A percentile compares a stretch with the other conserved stretches of the same genome.
Evolutionary conservation across 2,888 invertebrate genomes (phyloP).

Genomic region (Pseudoips prasinana): DNA sequence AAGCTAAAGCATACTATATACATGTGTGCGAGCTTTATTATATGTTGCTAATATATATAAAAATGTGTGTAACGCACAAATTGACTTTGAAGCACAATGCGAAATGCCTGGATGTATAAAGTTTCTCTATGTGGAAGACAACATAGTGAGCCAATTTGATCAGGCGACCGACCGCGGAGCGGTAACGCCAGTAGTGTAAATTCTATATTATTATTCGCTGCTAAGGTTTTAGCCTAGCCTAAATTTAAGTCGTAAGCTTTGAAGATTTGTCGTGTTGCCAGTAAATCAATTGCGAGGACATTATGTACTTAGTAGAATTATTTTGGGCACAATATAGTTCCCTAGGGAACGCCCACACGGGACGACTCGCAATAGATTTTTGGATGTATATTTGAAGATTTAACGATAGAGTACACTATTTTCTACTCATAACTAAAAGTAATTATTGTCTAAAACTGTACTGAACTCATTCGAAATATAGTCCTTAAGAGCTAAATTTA

Average conservation of each 20-base stretch:
- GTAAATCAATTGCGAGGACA: constrained; percentile 19
- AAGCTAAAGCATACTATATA: constrained; percentile 46
- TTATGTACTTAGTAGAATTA: constrained; percentile 3
- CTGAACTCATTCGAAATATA: constrained; percentile 50
- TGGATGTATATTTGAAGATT: constrained; percentile 24
- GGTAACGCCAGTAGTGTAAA: constrained; percentile 54
- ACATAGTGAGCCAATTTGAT: constrained; percentile 71
- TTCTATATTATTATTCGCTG: constrained; percentile 43
- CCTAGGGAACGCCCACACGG: constrained; percentile 26
- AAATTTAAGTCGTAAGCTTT: constrained; percentile 37
- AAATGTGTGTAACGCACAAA: constrained; percentile 62
- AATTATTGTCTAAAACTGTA: constrained; percentile 44
- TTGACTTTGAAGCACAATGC: constrained; percentile 58
- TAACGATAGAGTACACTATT: constrained; percentile 30
- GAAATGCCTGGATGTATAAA: constrained; percentile 56
- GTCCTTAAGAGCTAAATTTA: constrained; percentile 42
- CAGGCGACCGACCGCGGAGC: constrained; percentile 38
- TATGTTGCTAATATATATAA: constrained; percentile 39
- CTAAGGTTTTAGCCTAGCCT: constrained; percentile 44
- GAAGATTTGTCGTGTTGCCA: constrained; percentile 24
- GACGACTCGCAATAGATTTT: constrained; percentile 22
- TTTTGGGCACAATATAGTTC: constrained; percentile 13
- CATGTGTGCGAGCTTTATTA: constrained; percentile 44
- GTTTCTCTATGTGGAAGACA: constrained; percentile 73
- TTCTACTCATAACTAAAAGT: constrained; percentile 39